Evolutionary conservation across 2,888 invertebrate species (phyloP).

Genomic region (Stenchaetothrips biformis): DNA sequence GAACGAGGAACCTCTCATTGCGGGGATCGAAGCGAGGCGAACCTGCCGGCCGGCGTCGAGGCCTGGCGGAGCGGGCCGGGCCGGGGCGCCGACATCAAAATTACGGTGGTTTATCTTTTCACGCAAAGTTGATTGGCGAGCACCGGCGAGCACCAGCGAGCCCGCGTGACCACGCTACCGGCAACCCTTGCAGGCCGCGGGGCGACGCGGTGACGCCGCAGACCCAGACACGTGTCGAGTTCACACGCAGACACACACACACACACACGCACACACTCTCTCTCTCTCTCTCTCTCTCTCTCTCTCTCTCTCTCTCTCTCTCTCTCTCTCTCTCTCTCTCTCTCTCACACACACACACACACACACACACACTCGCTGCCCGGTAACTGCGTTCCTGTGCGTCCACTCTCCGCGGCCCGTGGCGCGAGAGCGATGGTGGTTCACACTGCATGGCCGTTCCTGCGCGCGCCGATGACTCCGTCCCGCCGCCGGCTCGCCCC

Average conservation of each 20-base stretch:
- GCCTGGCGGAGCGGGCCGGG: background rate
- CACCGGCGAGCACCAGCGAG: background rate
- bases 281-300: too few relatives aligned
- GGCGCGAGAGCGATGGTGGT: background rate
- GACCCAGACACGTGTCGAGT: conserved; percentile 5
- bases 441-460: background rate
- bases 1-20: background rate
- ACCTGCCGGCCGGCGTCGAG: background rate
- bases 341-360: too few relatives aligned
- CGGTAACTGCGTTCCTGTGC: too few relatives aligned
- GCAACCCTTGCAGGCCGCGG: background rate
- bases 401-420: background rate
- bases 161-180: background rate
- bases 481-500: background rate
- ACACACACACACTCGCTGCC: background rate
- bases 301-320: too few relatives aligned
- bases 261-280: too few relatives aligned
- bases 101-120: too few relatives aligned
- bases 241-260: background rate
- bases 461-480: background rate
- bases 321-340: too few relatives aligned
- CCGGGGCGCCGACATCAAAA: too few relatives aligned
- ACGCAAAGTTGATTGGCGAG: too few relatives aligned
- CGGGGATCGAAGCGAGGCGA: background rate
- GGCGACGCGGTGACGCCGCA: background rate